Evolutionary conservation across 1,140 invertebrate genomes (phyloP).

Genomic region (Danaus melanippus): DNA sequence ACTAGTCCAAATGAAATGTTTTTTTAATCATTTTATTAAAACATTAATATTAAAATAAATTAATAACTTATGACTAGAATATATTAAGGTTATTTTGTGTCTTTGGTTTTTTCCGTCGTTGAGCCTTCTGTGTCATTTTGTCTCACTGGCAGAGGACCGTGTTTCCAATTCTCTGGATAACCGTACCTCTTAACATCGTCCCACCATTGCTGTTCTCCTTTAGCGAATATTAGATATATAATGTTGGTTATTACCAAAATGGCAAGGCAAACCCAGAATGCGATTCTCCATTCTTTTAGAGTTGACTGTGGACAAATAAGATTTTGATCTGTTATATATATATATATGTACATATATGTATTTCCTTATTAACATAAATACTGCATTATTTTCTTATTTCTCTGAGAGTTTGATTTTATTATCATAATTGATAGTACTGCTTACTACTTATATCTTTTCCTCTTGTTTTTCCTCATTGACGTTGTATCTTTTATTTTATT

Average conservation of each 20-base stretch:
- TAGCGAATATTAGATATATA: slow-evolving; percentile 79
- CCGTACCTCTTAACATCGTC: slow-evolving; percentile 71
- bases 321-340: not conserved
- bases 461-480: too few species aligned
- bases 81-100: slow-evolving; percentile 26
- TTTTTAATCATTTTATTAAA: too few species aligned
- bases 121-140: slow-evolving; percentile 35
- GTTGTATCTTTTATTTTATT: too few species aligned
- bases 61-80: slow-evolving; percentile 9
- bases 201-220: slow-evolving; percentile 81
- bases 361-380: too few species aligned
- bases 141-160: slow-evolving; percentile 43
- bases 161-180: slow-evolving; percentile 51
- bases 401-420: too few species aligned
- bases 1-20: too few species aligned
- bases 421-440: too few species aligned
- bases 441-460: too few species aligned
- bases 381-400: too few species aligned
- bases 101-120: slow-evolving; percentile 30
- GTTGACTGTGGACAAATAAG: slow-evolving; percentile 74
- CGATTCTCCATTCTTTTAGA: slow-evolving; percentile 81
- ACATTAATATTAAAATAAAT: slow-evolving; percentile 11
- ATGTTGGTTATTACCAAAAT: slow-evolving; percentile 81
- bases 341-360: too few species aligned
- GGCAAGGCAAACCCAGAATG: slow-evolving; percentile 85